Base-by-base conservation (phyloP, 2,888 invertebrate genomes). In the Amitus sp. region DNA sequence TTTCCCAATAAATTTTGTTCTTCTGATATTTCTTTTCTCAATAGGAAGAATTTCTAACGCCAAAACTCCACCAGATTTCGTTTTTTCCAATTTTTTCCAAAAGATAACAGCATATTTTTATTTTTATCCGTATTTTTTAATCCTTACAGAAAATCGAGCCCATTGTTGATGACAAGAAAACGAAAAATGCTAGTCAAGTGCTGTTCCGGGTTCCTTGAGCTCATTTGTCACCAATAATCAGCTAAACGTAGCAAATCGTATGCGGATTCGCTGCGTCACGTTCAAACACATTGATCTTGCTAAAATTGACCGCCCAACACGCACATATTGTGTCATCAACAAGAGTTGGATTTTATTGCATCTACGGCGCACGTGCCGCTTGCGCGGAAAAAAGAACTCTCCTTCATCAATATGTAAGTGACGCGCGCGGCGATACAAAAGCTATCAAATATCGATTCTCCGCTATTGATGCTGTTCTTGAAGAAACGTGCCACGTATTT, bases 371-470 rank as follows among this genome's bases (percentile, higher is more conserved):
- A 28, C 40, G 33, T 27, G 50, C 33, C 39, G 47, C 10, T 23
- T 5, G 20, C 43, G 43, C 27, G 2, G 9, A 33, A 34, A 51
- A 40, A 12, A 39, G 47, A 60, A 27, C 47, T 6, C 54, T 60
- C 51, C 56, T 62, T 56, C 56, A 52, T 56, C 61, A 56, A 56
- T 62, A 62, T 56, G 52, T 52, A 49, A 62, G 62, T 57, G 51
- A 61, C 45, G 39, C 40, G 18, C 39, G 15, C 43, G 52, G 47
- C 33, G 33, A 40, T 58, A 62, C 57, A 62, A 62, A 62, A 57
- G 54, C 62, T 57, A 62, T 62, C 62, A 53, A 62, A 62, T 62
- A 57, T 62, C 53, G 57, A 47, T 62, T 37, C 53, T 42, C 37
- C 43, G 57, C 62, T 42, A 57, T 57, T 57, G 62, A 57, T 62